Conservation (phyloP, 2,113 vertebrate species). For the Saguinus midas region DNA sequence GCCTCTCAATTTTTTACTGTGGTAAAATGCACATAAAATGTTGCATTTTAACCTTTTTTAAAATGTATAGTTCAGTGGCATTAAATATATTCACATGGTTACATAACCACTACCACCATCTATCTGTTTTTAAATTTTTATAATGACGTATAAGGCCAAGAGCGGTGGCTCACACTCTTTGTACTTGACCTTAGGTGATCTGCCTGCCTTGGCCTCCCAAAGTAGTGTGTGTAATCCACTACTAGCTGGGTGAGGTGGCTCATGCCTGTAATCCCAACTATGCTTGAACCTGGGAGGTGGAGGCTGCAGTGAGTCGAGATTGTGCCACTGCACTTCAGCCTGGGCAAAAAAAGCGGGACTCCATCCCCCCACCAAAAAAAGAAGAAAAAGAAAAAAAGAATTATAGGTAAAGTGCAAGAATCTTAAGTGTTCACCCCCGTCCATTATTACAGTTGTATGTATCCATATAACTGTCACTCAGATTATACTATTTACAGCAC, state of each 20-base stretch:
- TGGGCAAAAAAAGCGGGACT: too few relatives aligned
- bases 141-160: background rate
- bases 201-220: too few relatives aligned
- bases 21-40: background rate
- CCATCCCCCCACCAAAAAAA: too few relatives aligned
- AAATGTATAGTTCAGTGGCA: background rate
- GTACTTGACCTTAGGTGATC: too few relatives aligned
- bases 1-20: background rate
- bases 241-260: too few relatives aligned
- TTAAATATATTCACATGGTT: background rate
- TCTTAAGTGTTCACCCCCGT: background rate
- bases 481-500: background rate
- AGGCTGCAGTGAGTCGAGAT: too few relatives aligned
- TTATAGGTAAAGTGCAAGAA: background rate
- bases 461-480: background rate
- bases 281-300: too few relatives aligned
- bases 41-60: background rate
- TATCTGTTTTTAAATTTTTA: background rate
- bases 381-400: too few relatives aligned
- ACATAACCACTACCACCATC: background rate
- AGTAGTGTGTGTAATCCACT: too few relatives aligned
- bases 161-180: too few relatives aligned
- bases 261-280: too few relatives aligned
- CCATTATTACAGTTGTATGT: background rate
- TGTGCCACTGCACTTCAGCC: too few relatives aligned